Evolutionary conservation across 2,797 vertebrate genomes (phyloP), one percentile per base, ranked within the genome.

Genomic region (Harpagifer antarcticus): DNA sequence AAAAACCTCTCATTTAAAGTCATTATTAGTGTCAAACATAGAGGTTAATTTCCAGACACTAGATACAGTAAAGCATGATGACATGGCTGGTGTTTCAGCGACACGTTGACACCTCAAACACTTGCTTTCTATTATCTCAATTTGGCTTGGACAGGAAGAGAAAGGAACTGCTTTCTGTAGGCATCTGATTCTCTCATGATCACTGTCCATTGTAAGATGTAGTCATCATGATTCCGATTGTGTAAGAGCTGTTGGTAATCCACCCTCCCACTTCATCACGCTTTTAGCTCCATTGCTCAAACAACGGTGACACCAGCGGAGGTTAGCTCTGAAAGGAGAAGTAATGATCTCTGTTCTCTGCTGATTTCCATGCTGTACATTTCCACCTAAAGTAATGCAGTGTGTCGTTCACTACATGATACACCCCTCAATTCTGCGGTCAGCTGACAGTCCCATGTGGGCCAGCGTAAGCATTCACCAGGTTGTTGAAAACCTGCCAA

Each of bases 381-480:
- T 20, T 45, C 50, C 12, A 33, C 20, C 42, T 13, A 23, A 5
- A 16, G 13, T 50, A 61, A 82, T 42, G 59, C 79, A 71, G 27
- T 5, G 16, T 77, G 83, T 86, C 83, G 73, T 81, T 90, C 80
- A 63, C 65, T 76, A 33, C 74, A 68, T 50, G 83, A 37, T 42
- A 43, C 72, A 66, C 67, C 40, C 67, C 86, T 76, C 62, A 45
- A 67, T 76, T 81, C 56, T 42, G 68, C 69, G 53, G n/a, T 89
- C 83, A 90, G 86, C 79, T 87, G 83, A 69, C 82, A 62, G 69
- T 91, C 89, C 90, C 91, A 82, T 83, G 86, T 88, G 88, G 76
- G 80, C 86, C 86, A 91, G 87, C 83, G 89, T 93, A 91, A 93
- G 92, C 91, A 91, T 67, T 77, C 84, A 82, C 72, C 78, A 86